phyloP scores from a whole-genome alignment of 2,797 vertebrate species.

The Denticeps clupeoides region DNA sequence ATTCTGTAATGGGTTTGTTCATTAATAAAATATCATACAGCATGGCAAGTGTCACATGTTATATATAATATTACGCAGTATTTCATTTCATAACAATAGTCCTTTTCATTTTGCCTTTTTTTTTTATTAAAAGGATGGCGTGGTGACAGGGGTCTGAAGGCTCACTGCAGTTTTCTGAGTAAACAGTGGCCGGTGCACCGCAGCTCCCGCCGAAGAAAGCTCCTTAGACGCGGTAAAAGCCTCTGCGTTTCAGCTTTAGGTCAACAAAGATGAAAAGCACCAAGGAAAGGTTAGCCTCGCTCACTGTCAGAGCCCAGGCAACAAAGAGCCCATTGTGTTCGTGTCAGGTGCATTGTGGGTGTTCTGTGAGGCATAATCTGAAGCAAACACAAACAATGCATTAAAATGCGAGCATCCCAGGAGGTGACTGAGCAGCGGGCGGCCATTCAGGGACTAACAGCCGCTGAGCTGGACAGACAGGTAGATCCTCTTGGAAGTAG shows the following conservation, averaged over 20 bases:
- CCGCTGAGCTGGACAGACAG: background rate
- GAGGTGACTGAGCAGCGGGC: conserved; percentile 5
- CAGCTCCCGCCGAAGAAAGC: conserved; percentile 7
- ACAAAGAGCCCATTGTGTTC: conserved; percentile 35
- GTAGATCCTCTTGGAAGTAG: background rate
- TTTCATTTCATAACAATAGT: background rate
- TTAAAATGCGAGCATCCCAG: conserved; percentile 14
- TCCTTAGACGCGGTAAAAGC: conserved; percentile 5
- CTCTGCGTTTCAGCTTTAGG: conserved; percentile 12
- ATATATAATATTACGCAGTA: too few species aligned
- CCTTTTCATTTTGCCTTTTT: too few species aligned
- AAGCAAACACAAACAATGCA: conserved; percentile 28
- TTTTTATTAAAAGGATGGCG: too few species aligned
- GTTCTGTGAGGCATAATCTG: conserved; percentile 21
- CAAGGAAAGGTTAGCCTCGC: conserved; percentile 27
- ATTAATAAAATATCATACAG: too few species aligned
- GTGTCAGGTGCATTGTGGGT: conserved; percentile 34
- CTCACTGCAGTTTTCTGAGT: too few species aligned
- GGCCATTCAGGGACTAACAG: background rate
- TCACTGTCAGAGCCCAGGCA: conserved; percentile 26
- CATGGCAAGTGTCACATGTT: too few species aligned
- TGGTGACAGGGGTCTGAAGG: too few species aligned
- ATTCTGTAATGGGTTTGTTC: too few species aligned
- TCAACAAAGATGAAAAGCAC: conserved; percentile 29
- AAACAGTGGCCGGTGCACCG: background rate